phyloP scores from a whole-genome alignment of 2,113 vertebrate genomes.

The cattle (Bos taurus) region DNA sequence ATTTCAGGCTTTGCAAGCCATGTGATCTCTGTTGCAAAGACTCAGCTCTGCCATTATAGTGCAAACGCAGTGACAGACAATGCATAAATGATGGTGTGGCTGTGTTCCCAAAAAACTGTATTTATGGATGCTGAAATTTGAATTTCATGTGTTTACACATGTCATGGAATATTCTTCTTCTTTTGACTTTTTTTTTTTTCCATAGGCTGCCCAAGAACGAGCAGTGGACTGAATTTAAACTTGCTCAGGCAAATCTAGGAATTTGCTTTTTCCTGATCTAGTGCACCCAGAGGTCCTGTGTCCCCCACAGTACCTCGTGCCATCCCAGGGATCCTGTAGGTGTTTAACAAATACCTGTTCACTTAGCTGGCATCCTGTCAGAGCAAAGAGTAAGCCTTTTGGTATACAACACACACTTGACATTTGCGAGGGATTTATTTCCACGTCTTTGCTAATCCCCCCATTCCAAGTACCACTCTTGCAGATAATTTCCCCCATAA shows the following conservation, averaged over 20 bases:
- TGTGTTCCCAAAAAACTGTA: neutral
- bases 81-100: neutral
- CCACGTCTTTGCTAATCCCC: constrained; percentile 56
- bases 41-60: neutral
- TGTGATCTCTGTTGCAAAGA: neutral
- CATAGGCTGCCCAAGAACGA: neutral
- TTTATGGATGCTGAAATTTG: neutral
- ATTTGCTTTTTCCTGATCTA: neutral
- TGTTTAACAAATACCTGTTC: constrained; percentile 13
- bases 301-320: neutral
- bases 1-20: neutral
- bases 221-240: neutral
- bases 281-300: accelerated
- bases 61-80: neutral
- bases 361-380: neutral
- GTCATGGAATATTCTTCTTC: neutral
- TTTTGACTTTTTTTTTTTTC: neutral
- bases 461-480: constrained; percentile 62
- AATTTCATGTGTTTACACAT: neutral
- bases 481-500: constrained; percentile 65
- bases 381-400: constrained; percentile 28
- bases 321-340: neutral
- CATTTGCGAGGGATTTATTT: constrained; percentile 67
- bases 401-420: constrained; percentile 50
- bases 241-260: neutral